Conservation (phyloP, 2,888 invertebrate genomes). For the Pseudococcus longispinus region DNA sequence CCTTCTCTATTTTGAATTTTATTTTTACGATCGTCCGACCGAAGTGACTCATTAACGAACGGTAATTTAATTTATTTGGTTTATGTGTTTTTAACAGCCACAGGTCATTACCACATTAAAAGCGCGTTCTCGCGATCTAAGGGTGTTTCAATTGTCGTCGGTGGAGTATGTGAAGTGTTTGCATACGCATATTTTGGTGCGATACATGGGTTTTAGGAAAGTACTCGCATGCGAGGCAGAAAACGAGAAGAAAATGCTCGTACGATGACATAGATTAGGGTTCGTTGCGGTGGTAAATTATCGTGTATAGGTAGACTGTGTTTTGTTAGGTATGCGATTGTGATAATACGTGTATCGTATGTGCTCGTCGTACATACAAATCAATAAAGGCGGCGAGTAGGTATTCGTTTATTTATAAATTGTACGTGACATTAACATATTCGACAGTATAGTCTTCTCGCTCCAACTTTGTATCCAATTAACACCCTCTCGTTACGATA, state of each 20-base stretch:
- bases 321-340: neutral
- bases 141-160: neutral
- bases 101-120: conserved; percentile 39
- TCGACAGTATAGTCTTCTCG: neutral
- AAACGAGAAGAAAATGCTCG: neutral
- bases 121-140: conserved; percentile 6
- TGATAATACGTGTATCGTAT: neutral
- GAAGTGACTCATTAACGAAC: conserved; percentile 34
- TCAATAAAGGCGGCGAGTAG: conserved; percentile 1
- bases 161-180: neutral
- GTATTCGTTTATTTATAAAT: neutral
- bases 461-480: conserved; percentile 11
- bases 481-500: neutral
- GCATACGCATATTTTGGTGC: neutral
- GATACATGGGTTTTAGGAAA: neutral
- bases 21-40: conserved; percentile 30
- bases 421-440: conserved; percentile 28
- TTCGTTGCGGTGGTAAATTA: neutral
- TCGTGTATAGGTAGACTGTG: neutral
- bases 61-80: conserved; percentile 45
- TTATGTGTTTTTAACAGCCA: conserved; percentile 43
- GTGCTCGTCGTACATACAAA: neutral
- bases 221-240: neutral
- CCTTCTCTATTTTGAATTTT: conserved; percentile 6
- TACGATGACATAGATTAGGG: neutral